Conservation (phyloP, 2,888 invertebrate genomes). For the Punctoribates punctum region DNA sequence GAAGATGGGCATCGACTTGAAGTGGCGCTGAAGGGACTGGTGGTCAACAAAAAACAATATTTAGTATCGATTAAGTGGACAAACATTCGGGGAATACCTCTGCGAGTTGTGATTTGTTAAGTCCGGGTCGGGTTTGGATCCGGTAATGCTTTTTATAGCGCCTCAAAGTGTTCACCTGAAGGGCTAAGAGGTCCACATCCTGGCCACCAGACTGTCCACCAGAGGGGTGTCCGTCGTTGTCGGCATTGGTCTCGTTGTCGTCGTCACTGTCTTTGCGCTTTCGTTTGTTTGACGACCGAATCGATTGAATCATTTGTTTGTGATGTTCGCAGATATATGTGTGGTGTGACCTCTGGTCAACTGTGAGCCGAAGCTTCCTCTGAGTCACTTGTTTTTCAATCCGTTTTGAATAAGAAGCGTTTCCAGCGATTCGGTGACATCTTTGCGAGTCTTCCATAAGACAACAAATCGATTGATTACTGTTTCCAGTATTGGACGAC, state of each 20-base stretch:
- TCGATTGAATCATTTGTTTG: conserved; percentile 80
- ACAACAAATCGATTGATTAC: conserved; percentile 66
- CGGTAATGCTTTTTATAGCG: conserved; percentile 92
- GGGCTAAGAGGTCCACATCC: conserved; percentile 74
- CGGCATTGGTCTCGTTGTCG: conserved; percentile 74
- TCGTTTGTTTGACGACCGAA: conserved; percentile 67
- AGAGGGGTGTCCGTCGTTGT: conserved; percentile 63
- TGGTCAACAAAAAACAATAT: conserved; percentile 49
- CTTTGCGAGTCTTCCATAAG: conserved; percentile 75
- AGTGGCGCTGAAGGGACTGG: conserved; percentile 88
- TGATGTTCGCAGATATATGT: conserved; percentile 96
- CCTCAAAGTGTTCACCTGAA: conserved; percentile 87
- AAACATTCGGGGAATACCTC: conserved; percentile 67
- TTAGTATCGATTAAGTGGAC: neutral
- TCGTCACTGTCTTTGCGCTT: conserved; percentile 87
- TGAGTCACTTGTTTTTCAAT: conserved; percentile 84
- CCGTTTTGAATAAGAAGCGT: conserved; percentile 93
- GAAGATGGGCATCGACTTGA: conserved; percentile 82
- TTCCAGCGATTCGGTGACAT: conserved; percentile 81
- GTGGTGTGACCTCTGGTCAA: conserved; percentile 64
- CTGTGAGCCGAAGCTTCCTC: conserved; percentile 37
- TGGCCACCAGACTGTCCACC: neutral
- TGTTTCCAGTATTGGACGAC: neutral
- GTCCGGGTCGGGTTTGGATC: conserved; percentile 80
- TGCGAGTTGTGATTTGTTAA: conserved; percentile 90